phyloP scores from a whole-genome alignment of 2,797 vertebrate species.

The Anabas testudineus region DNA sequence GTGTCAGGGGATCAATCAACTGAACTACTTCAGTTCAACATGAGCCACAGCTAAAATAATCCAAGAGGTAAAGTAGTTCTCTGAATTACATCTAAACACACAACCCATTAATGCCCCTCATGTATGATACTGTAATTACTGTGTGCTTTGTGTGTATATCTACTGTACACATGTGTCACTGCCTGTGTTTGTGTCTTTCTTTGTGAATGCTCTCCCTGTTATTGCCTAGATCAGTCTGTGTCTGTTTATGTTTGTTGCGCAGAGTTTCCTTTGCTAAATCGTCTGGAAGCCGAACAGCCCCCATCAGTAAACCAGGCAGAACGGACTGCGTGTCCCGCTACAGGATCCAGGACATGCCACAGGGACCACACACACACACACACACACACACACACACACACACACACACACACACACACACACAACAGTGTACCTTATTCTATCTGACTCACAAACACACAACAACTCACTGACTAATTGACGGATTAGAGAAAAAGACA shows the following conservation, averaged over 20 bases:
- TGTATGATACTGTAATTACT: constrained; percentile 25
- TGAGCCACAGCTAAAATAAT: background rate
- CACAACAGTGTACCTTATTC: constrained; percentile 49
- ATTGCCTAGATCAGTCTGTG: constrained; percentile 70
- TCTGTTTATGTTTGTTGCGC: constrained; percentile 86
- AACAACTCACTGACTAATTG: constrained; percentile 57
- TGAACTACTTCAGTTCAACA: background rate
- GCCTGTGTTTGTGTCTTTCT: constrained; percentile 44
- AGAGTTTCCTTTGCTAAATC: constrained; percentile 89
- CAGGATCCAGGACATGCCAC: constrained; percentile 83
- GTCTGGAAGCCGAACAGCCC: constrained; percentile 88
- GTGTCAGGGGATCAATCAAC: constrained; percentile 16
- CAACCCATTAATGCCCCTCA: constrained; percentile 3
- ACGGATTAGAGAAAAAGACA: constrained; percentile 53
- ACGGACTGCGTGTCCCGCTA: constrained; percentile 79
- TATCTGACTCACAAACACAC: constrained; percentile 50
- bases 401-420: constrained; percentile 37
- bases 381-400: constrained; percentile 37
- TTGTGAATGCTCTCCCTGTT: constrained; percentile 51
- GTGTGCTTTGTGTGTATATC: background rate
- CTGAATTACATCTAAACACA: constrained; percentile 1
- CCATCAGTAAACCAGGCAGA: constrained; percentile 93
- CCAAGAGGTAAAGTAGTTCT: background rate
- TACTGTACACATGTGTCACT: constrained; percentile 38
- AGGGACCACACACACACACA: constrained; percentile 59